phyloP scores from a whole-genome alignment of 37 sponge, comb jelly and placozoan genomes.

The Halisarca cf. caerulea region DNA sequence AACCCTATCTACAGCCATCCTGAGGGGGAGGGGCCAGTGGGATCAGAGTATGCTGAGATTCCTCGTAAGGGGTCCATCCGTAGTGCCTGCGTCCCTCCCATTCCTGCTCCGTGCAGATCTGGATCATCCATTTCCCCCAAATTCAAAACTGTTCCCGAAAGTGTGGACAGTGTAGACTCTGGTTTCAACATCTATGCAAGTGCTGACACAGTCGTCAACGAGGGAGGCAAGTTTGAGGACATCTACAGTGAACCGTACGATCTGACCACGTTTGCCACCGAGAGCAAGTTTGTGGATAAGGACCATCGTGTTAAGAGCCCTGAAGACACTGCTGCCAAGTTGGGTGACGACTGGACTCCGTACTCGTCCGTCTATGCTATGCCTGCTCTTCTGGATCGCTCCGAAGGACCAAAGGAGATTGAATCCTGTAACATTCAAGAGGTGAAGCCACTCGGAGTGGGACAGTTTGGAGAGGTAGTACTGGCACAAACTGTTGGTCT shows the following conservation, averaged over 20 bases:
- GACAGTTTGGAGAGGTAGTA: slow-evolving; percentile 83
- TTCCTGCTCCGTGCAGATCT: neutral
- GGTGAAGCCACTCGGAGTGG: slow-evolving; percentile 56
- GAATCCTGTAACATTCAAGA: slow-evolving; percentile 25
- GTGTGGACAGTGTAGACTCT: neutral
- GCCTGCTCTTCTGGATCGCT: slow-evolving; percentile 23
- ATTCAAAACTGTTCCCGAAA: neutral
- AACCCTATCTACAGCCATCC: no score
- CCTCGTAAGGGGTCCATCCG: neutral
- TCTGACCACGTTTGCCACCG: neutral
- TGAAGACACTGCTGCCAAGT: neutral
- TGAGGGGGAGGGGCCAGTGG: no score
- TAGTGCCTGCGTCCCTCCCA: neutral
- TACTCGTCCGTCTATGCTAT: slow-evolving; percentile 69
- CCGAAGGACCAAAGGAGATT: slow-evolving; percentile 9
- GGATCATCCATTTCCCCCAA: neutral
- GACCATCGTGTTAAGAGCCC: neutral
- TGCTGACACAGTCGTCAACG: neutral
- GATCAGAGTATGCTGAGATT: no score
- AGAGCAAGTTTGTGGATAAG: no score
- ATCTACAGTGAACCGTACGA: slow-evolving; percentile 31
- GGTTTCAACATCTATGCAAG: slow-evolving; percentile 12
- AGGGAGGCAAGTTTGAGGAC: slow-evolving; percentile 8
- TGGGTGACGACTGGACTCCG: slow-evolving; percentile 39
- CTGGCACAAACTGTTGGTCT: slow-evolving; percentile 66